These are phyloP conservation scores for Drosophila melanica DNA, from an alignment of 1,140 invertebrate species.

Conservation along the genomic window DNA sequence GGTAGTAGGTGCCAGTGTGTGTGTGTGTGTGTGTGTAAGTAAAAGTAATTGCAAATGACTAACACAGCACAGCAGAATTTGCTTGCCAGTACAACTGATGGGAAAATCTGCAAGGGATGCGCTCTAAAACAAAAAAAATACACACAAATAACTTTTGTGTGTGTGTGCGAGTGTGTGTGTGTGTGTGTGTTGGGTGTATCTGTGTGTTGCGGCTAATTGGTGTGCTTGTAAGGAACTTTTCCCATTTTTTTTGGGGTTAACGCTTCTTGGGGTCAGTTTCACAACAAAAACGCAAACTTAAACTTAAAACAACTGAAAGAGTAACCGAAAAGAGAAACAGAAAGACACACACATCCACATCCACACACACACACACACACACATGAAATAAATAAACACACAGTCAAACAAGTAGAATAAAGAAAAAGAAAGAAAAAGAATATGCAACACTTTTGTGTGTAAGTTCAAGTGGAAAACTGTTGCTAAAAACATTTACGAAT, in stretches of 20 bases:
- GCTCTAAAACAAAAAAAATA: constrained; percentile 16
- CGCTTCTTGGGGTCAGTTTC: constrained; percentile 22
- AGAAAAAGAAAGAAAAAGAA: constrained; percentile 2
- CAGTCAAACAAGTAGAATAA: constrained; percentile 27
- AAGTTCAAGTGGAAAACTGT: constrained; percentile 32
- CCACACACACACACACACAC: constrained; percentile 3
- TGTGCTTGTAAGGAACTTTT: constrained; percentile 11
- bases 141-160: constrained; percentile 19
- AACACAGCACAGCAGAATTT: constrained; percentile 36
- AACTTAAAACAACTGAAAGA: constrained; percentile 16
- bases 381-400: constrained; percentile 1
- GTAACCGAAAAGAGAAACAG: background rate
- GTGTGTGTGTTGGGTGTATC: constrained; percentile 12
- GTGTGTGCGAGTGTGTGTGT: constrained; percentile 19
- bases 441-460: constrained; percentile 25
- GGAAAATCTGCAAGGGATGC: constrained; percentile 17
- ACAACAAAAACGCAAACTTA: constrained; percentile 5
- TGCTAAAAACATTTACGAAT: constrained; percentile 40
- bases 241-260: constrained; percentile 11
- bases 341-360: background rate
- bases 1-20: constrained; percentile 15
- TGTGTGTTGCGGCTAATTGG: constrained; percentile 14
- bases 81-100: constrained; percentile 32
- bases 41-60: constrained; percentile 22
- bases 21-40: constrained; percentile 29